Conservation (phyloP, 2,888 invertebrate genomes). For the Diplolepis rosae region DNA sequence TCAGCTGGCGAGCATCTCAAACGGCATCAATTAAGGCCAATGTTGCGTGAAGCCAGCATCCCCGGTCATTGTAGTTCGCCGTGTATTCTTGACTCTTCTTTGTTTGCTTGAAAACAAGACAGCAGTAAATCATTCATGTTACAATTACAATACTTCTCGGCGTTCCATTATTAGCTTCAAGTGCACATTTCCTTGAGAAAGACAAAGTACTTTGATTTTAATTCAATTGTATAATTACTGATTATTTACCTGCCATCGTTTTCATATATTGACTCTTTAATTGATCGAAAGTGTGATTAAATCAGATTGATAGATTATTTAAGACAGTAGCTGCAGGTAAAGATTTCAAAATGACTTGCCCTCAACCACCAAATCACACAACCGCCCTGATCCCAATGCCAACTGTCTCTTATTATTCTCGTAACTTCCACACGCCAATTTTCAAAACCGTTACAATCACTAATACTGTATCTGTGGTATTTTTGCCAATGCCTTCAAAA, state of each 20-base stretch:
- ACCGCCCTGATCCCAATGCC: slow-evolving; percentile 56
- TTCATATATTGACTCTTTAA: neutral
- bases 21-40: slow-evolving; percentile 51
- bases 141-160: neutral
- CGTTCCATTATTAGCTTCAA: neutral
- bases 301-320: neutral
- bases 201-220: neutral
- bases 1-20: slow-evolving; percentile 51
- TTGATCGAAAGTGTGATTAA: neutral
- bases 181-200: neutral
- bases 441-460: slow-evolving; percentile 67
- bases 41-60: slow-evolving; percentile 39
- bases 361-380: slow-evolving; percentile 59
- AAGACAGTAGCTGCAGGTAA: neutral
- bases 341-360: slow-evolving; percentile 64
- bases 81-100: neutral
- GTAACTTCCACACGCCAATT: slow-evolving; percentile 66
- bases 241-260: neutral
- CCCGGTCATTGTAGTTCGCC: neutral
- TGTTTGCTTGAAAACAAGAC: neutral
- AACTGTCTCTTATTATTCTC: slow-evolving; percentile 58
- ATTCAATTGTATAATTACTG: neutral
- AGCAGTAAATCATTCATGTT: neutral
- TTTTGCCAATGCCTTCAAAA: slow-evolving; percentile 67
- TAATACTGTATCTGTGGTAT: slow-evolving; percentile 63